Base-by-base conservation (phyloP, 1,140 invertebrate species). In the Polyergus mexicanus region DNA sequence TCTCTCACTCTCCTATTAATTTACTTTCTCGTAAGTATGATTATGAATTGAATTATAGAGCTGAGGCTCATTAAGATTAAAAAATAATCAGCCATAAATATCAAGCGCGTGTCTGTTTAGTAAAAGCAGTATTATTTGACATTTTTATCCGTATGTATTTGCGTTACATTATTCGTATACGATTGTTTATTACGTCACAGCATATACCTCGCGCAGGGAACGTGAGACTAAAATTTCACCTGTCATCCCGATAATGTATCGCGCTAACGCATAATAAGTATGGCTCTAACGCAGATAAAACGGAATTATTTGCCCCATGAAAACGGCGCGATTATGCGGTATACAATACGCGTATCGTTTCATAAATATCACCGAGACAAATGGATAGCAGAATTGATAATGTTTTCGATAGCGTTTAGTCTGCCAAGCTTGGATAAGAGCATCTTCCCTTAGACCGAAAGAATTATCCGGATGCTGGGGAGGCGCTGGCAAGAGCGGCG, bases 251-350 rank as follows among this genome's bases (percentile, higher is more conserved):
- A 56, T 56, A 80, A 80, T 69, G 22, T 68, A 69, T 69, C 44
- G 44, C 65, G 62, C 28, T 28, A 16, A 35, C 44, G n/a, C 13
- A 69, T 66, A 80, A 68, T 41, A 35, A 47, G 22, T 56, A 51
- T 51, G 16, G 47, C 47, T 51, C 47, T 19, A 19, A 51, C 47
- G 19, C 47, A 19, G 47, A 51, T 25, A n/a, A 56, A 56, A 32
- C 32, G 22, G 63, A 28, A 80, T 80, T 80, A 69, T 32, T 77
- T 56, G 63, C 35, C 35, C 22, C 76, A 35, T 32, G 44, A 80
- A 19, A 51, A 80, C 77, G 11, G 35, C 35, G 22, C 47, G 77
- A 80, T 80, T 71, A 80, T 71, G 65, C 77, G 32, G 47, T 80
- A 80, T 56, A 44, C 41, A 80, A 80, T 38, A 28, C 1, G 2